phyloP scores from a whole-genome alignment of 2,797 vertebrate species.

The Sebastiscus albofasciatus region DNA sequence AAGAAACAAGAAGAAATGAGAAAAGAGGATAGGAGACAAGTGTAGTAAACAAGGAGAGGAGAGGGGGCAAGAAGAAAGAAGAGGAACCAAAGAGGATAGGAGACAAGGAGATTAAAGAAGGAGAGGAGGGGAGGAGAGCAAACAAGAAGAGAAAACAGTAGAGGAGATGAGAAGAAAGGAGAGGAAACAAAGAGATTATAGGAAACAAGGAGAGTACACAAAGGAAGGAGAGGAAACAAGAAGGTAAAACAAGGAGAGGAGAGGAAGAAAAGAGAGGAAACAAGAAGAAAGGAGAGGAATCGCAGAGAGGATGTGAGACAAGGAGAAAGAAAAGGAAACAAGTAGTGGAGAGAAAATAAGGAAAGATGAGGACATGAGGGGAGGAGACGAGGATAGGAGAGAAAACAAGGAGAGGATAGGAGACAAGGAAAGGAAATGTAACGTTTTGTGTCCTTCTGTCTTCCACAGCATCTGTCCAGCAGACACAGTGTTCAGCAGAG shows the following conservation, averaged over 20 bases:
- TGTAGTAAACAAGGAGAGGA: background rate
- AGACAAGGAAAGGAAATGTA: background rate
- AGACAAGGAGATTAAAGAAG: background rate
- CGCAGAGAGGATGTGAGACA: background rate
- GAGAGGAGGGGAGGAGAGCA: background rate
- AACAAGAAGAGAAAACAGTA: too few relatives aligned
- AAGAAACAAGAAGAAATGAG: background rate
- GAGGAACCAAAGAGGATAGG: background rate
- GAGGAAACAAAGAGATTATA: background rate
- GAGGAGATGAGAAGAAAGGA: too few relatives aligned
- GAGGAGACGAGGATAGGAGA: background rate
- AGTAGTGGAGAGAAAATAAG: background rate
- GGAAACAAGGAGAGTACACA: background rate
- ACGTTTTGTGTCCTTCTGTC: slow-evolving; percentile 6
- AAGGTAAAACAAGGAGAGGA: background rate
- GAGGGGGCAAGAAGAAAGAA: background rate
- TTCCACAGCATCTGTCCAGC: slow-evolving; percentile 89
- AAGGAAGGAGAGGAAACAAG: background rate
- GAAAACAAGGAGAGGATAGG: background rate
- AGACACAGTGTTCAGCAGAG: slow-evolving; percentile 94
- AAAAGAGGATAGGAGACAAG: background rate
- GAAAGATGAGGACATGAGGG: background rate
- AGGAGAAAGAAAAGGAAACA: background rate
- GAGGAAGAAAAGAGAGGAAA: background rate
- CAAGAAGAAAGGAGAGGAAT: background rate